Percentiles rank a stretch among this genome's conserved stretches.
Evolutionary conservation across 2,888 invertebrate genomes (phyloP).

Genomic region (Ischnura elegans): DNA sequence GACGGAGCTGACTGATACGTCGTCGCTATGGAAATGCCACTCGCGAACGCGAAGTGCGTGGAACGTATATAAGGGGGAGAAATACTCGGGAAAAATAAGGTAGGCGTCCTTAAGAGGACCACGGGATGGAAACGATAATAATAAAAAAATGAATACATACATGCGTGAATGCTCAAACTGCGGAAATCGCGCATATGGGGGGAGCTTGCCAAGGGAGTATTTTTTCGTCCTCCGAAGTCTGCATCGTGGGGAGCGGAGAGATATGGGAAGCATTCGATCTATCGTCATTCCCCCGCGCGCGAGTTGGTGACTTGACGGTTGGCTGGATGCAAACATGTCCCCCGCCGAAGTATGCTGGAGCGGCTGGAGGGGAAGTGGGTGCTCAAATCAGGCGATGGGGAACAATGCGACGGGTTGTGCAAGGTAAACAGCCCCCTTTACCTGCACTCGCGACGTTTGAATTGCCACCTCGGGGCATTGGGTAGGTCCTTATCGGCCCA

Average conservation of each 20-base stretch:
- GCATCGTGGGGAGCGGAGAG: not conserved
- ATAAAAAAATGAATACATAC: not conserved
- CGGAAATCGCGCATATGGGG: not conserved
- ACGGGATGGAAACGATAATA: not conserved
- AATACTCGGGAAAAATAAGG: not conserved
- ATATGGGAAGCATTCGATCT: not conserved
- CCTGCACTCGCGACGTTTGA: not conserved
- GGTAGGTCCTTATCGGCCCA: not conserved
- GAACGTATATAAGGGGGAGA: not conserved
- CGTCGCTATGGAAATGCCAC: not conserved
- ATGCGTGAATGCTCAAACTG: no score
- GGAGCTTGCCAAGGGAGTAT: not conserved
- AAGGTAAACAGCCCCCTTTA: not conserved
- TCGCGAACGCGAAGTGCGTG: not conserved
- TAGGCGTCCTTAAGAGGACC: not conserved
- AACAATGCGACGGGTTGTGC: not conserved
- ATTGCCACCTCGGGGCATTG: not conserved
- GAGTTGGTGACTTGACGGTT: not conserved
- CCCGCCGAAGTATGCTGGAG: no score
- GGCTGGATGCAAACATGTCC: not conserved
- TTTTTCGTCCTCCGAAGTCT: not conserved
- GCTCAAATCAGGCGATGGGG: conserved; percentile 5
- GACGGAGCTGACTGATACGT: no score
- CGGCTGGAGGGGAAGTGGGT: not conserved
- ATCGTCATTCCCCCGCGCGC: not conserved